Evolutionary conservation across 2,797 vertebrate species (phyloP).

Genomic region (Neosalanx taihuensis): DNA sequence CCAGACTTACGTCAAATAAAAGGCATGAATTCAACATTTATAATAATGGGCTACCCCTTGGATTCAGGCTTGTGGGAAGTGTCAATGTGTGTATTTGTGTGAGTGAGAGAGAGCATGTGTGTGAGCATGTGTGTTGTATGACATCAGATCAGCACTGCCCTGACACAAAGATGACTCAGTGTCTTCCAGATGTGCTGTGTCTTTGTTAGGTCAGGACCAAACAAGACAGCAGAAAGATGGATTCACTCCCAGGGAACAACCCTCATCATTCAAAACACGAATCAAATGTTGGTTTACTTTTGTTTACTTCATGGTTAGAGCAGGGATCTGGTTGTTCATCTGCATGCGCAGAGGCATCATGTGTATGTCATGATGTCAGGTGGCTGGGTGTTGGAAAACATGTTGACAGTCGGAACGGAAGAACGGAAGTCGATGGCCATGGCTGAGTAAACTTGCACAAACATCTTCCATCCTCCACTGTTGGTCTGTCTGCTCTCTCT

Average conservation of each 20-base stretch:
- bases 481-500: background rate
- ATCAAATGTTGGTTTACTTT: background rate
- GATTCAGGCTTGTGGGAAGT: background rate
- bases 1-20: too few species aligned
- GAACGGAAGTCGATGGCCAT: background rate
- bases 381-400: background rate
- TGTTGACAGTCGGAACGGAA: background rate
- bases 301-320: background rate
- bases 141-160: background rate
- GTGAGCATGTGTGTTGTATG: background rate
- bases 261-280: background rate
- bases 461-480: constrained; percentile 3
- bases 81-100: constrained; percentile 5
- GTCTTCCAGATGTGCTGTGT: background rate
- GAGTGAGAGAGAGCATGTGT: constrained; percentile 2
- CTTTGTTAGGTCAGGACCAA: background rate
- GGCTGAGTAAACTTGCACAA: constrained; percentile 11
- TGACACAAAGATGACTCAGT: background rate
- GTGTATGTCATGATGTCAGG: background rate
- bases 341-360: background rate
- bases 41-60: too few species aligned
- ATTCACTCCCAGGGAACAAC: background rate
- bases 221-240: too few species aligned
- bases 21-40: too few species aligned
- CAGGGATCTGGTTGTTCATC: background rate